Conservation (phyloP, 2,113 vertebrate species). For the Cygnus atratus region DNA sequence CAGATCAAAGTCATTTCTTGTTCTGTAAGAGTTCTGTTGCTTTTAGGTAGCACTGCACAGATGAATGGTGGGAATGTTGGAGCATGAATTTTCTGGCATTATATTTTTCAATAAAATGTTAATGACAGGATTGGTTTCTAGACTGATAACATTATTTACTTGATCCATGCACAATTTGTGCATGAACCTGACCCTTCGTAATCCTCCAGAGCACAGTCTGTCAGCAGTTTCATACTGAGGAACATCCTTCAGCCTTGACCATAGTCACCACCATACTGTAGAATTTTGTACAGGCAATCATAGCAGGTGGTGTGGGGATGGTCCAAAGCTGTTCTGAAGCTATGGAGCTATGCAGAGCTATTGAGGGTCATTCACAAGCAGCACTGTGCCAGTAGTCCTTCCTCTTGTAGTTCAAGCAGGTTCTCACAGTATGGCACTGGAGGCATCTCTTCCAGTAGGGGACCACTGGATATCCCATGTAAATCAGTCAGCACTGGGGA, state of each 20-base stretch:
- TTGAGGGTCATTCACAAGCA: too few species aligned
- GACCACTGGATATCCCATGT: too few species aligned
- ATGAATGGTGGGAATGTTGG: neutral
- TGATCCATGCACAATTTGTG: neutral
- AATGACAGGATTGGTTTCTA: neutral
- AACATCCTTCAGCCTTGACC: neutral
- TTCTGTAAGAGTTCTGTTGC: neutral
- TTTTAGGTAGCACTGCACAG: neutral
- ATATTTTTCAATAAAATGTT: neutral
- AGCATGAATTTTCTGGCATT: neutral
- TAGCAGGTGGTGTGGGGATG: neutral
- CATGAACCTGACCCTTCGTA: neutral
- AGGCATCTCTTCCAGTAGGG: too few species aligned
- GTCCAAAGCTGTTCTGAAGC: neutral
- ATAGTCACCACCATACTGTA: rapidly evolving
- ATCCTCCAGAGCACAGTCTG: neutral
- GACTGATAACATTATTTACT: neutral
- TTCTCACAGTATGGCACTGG: too few species aligned
- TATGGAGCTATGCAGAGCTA: neutral
- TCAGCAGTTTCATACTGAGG: neutral
- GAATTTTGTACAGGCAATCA: neutral
- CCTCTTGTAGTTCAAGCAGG: too few species aligned
- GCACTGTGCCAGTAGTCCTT: too few species aligned
- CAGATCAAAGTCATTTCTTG: neutral
- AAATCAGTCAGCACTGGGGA: too few species aligned